Conservation (phyloP, 2,888 invertebrate species). For the Agrochola circellaris region DNA sequence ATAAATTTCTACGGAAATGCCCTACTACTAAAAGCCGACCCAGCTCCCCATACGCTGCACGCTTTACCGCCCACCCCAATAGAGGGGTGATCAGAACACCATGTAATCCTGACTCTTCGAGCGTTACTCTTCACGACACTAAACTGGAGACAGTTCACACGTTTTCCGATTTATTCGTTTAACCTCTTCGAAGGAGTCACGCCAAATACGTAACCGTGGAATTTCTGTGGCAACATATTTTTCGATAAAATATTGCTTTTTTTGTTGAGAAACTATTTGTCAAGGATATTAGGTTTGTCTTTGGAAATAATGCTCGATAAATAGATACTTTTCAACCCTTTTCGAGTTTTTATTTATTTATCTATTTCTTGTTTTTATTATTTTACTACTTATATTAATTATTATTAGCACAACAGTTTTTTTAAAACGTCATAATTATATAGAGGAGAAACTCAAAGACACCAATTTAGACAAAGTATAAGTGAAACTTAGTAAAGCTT, state of each 20-base stretch:
- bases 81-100: slow-evolving; percentile 48
- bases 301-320: background rate
- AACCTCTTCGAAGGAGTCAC: background rate
- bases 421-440: too few relatives aligned
- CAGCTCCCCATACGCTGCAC: slow-evolving; percentile 21
- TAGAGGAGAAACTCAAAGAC: background rate
- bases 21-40: background rate
- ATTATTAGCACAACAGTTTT: background rate
- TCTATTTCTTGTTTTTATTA: too few relatives aligned
- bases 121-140: slow-evolving; percentile 33
- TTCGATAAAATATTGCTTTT: background rate
- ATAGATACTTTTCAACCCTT: background rate
- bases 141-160: slow-evolving; percentile 16
- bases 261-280: background rate
- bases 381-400: background rate
- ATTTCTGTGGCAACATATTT: background rate
- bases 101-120: slow-evolving; percentile 40
- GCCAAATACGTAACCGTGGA: background rate
- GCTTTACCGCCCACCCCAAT: slow-evolving; percentile 55
- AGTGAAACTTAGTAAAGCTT: background rate
- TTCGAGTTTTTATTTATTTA: background rate
- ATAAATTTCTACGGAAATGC: too few relatives aligned
- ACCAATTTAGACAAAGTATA: background rate
- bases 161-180: slow-evolving; percentile 24
- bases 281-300: background rate